Conservation (phyloP, 2,113 vertebrate genomes). For the Oceanodroma tethys region DNA sequence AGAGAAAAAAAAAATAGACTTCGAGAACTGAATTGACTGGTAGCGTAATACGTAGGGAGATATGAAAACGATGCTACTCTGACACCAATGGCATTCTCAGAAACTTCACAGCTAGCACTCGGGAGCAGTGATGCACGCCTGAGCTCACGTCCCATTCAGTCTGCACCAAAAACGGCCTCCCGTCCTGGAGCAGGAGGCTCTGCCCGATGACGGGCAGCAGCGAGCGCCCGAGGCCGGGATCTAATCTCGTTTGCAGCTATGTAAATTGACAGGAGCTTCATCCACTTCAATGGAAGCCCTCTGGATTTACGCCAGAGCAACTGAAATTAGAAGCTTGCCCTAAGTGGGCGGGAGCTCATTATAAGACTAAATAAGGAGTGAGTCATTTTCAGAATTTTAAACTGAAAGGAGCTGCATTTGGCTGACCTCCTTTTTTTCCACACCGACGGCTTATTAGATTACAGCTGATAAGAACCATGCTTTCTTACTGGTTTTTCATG, state of each 20-base stretch:
- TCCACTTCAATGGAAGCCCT: conserved; percentile 32
- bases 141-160: background rate
- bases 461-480: conserved; percentile 41
- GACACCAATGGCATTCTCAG: background rate
- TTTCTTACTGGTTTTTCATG: conserved; percentile 20
- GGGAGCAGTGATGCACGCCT: background rate
- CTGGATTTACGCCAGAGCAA: conserved; percentile 41
- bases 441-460: conserved; percentile 42
- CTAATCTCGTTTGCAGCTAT: background rate
- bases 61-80: accelerated
- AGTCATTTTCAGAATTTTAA: conserved; percentile 70
- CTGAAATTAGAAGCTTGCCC: conserved; percentile 60
- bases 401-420: conserved; percentile 59
- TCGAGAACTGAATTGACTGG: background rate
- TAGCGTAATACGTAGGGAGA: background rate
- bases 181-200: background rate
- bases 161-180: background rate
- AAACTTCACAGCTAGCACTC: background rate
- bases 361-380: conserved; percentile 66
- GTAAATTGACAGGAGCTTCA: conserved; percentile 9
- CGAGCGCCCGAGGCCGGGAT: background rate
- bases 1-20: background rate
- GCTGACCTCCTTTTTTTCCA: conserved; percentile 62
- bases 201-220: background rate
- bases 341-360: conserved; percentile 61